These are phyloP conservation scores for Lasiurus cinereus DNA, from an alignment of 2,113 vertebrate species.

Conservation along the genomic window DNA sequence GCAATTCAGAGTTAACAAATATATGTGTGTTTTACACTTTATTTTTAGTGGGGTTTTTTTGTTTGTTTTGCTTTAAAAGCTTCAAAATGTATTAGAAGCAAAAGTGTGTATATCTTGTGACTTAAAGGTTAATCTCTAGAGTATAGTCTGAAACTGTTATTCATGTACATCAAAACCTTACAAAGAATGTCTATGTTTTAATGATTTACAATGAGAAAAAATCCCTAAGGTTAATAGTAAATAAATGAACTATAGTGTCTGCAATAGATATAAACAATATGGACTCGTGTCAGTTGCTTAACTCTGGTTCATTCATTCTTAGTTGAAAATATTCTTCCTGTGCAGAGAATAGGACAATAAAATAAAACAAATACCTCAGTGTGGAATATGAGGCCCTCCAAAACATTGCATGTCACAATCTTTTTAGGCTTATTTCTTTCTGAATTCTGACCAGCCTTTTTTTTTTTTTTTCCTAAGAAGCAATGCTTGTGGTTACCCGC, in stretches of 20 bases:
- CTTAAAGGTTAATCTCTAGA: background rate
- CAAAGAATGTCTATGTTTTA: background rate
- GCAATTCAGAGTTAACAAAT: background rate
- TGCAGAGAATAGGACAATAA: background rate
- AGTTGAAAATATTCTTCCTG: background rate
- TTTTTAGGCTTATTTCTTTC: background rate
- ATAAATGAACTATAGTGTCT: background rate
- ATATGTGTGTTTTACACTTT: background rate
- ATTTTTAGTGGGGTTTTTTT: background rate
- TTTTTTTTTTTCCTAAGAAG: background rate
- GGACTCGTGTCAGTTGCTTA: background rate
- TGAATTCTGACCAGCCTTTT: background rate
- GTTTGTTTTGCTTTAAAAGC: background rate
- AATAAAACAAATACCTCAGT: background rate
- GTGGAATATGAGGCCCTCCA: background rate
- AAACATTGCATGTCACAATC: background rate
- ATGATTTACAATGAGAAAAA: background rate
- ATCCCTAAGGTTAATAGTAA: background rate
- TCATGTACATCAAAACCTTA: background rate
- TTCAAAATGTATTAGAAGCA: background rate
- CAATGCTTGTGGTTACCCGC: accelerated
- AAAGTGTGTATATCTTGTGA: background rate
- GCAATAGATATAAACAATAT: background rate
- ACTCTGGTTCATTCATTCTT: background rate
- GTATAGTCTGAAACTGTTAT: background rate